These are phyloP conservation scores for Petrocephalus schoutedeni DNA, from an alignment of 2,797 vertebrate species.

Conservation along the genomic window DNA sequence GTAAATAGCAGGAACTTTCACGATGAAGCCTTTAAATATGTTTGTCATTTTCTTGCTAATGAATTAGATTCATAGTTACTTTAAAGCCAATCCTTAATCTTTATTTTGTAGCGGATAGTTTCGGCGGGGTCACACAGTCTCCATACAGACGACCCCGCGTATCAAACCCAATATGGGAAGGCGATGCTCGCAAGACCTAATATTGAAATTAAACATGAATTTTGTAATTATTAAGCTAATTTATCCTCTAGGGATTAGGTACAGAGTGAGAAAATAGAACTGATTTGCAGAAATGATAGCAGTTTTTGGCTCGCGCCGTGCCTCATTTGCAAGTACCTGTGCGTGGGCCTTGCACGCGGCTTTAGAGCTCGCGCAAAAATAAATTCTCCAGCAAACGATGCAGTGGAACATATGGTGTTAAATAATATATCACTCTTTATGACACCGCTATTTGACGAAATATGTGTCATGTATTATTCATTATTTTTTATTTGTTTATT, in stretches of 20 bases:
- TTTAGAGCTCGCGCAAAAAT: not conserved
- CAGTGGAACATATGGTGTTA: not conserved
- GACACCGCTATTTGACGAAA: not conserved
- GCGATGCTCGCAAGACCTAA: not conserved
- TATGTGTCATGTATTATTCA: not conserved
- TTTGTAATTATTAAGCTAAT: not conserved
- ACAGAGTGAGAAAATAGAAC: not conserved
- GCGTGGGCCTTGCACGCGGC: conserved; percentile 2
- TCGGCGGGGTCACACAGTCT: not conserved
- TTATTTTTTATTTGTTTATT: not conserved
- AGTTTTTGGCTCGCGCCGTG: not conserved
- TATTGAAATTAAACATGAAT: not conserved
- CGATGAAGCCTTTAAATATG: not conserved
- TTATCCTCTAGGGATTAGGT: not conserved
- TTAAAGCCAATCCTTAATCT: not conserved
- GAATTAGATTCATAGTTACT: not conserved
- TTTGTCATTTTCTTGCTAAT: not conserved
- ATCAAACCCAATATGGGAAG: not conserved
- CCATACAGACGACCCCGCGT: not conserved
- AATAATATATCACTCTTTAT: not conserved
- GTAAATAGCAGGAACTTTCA: not conserved
- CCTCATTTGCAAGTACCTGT: not conserved
- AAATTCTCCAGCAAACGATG: not conserved
- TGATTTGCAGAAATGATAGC: not conserved
- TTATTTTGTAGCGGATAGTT: not conserved